Percentiles rank a stretch among this genome's conserved stretches.
phyloP scores from a whole-genome alignment of 2,113 vertebrate genomes.

The Plotosus lineatus region DNA sequence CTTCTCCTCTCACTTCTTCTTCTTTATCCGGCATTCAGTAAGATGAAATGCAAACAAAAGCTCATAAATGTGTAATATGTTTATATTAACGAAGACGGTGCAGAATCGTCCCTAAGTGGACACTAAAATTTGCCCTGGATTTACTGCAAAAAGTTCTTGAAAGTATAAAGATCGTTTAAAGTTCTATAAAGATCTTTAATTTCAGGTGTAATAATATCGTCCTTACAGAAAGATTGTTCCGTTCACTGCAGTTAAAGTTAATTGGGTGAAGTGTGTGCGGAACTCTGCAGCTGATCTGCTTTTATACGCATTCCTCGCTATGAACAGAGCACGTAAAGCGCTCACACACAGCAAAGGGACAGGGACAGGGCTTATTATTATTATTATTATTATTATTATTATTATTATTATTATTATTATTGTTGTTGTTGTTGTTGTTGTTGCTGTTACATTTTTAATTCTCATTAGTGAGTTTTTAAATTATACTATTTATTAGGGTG shows the following conservation, averaged over 20 bases:
- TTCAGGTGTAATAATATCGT: neutral
- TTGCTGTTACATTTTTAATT: no score
- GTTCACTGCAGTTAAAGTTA: neutral
- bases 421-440: no score
- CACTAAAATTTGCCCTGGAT: neutral
- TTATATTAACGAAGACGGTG: neutral
- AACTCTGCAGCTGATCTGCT: neutral
- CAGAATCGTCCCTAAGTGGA: neutral
- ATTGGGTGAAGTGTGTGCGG: neutral
- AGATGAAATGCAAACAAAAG: neutral
- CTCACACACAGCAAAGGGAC: neutral
- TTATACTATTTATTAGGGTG: no score
- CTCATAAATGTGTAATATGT: neutral
- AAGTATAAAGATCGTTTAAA: no score
- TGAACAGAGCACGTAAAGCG: no score
- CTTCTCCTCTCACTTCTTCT: neutral
- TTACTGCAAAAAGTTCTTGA: no score
- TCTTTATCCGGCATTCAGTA: neutral
- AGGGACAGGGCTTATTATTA: no score
- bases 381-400: no score
- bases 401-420: no score
- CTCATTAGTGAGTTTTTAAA: no score
- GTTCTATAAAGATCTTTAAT: neutral
- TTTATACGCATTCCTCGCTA: neutral
- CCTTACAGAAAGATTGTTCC: neutral